phyloP scores from a whole-genome alignment of 2,113 vertebrate genomes.

The Istiophorus platypterus region DNA sequence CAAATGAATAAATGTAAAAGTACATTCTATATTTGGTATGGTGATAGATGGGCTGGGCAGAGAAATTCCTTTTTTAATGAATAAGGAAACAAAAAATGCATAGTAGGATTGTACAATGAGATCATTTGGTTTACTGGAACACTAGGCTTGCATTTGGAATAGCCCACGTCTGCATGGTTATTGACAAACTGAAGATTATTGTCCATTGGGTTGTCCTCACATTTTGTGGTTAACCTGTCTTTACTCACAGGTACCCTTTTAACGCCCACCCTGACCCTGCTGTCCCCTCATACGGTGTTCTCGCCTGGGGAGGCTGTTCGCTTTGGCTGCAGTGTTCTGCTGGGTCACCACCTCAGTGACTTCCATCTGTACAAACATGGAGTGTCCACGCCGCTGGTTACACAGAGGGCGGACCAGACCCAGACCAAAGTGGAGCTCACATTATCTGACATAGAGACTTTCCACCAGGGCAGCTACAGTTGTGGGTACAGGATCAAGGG shows the following conservation, averaged over 20 bases:
- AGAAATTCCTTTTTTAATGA: not conserved
- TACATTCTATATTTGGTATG: not conserved
- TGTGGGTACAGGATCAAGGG: slow-evolving; percentile 79
- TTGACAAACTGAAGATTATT: not conserved
- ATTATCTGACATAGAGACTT: slow-evolving; percentile 76
- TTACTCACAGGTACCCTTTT: slow-evolving; percentile 71
- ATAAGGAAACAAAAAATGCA: not conserved
- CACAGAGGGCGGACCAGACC: slow-evolving; percentile 76
- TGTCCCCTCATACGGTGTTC: slow-evolving; percentile 80
- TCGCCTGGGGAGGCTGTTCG: slow-evolving; percentile 77
- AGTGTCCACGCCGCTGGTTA: slow-evolving; percentile 78
- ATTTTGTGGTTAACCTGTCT: not conserved
- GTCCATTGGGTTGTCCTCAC: not conserved
- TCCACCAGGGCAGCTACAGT: slow-evolving; percentile 84
- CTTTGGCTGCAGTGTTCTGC: slow-evolving; percentile 78
- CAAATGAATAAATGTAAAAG: not conserved
- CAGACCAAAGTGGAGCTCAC: slow-evolving; percentile 78
- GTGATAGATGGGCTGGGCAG: not conserved
- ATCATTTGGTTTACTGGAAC: not conserved
- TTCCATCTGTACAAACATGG: slow-evolving; percentile 83
- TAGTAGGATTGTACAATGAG: not conserved
- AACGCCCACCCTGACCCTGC: slow-evolving; percentile 77
- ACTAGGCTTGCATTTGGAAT: not conserved
- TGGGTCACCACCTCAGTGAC: slow-evolving; percentile 76
- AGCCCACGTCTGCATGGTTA: no score